phyloP scores from a whole-genome alignment of 2,797 vertebrate species.

The Sebastolobus altivelis region DNA sequence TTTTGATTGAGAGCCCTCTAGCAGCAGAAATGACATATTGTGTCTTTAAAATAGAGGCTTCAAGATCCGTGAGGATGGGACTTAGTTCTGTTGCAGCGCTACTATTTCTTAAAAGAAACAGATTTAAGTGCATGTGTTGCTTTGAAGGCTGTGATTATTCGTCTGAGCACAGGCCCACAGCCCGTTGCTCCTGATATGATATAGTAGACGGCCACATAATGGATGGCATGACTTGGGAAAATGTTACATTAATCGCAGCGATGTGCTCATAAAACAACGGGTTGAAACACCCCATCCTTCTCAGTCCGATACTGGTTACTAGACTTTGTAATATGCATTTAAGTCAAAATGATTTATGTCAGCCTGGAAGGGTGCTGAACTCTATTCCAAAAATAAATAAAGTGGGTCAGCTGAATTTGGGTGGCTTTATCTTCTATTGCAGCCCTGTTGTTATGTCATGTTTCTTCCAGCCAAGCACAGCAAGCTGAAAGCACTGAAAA shows the following conservation, averaged over 20 bases:
- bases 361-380: conserved; percentile 5
- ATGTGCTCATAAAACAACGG: not conserved
- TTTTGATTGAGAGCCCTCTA: no score
- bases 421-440: conserved; percentile 25
- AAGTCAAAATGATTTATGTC: conserved; percentile 34
- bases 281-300: not conserved
- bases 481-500: not conserved
- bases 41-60: not conserved
- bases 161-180: not conserved
- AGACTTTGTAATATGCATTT: conserved; percentile 8
- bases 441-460: conserved; percentile 23
- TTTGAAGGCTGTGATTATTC: not conserved
- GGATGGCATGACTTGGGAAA: not conserved
- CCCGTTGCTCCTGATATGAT: not conserved
- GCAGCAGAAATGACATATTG: no score
- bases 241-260: not conserved
- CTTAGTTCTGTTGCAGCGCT: not conserved
- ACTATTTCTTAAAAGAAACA: not conserved
- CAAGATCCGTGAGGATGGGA: not conserved
- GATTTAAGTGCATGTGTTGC: not conserved
- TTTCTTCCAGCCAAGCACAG: conserved; percentile 18
- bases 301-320: conserved; percentile 5
- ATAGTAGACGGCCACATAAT: not conserved
- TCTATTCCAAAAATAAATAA: conserved; percentile 30
- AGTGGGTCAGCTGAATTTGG: conserved; percentile 18